phyloP scores from a whole-genome alignment of 2,113 vertebrate genomes.

The Onychostoma macrolepis region DNA sequence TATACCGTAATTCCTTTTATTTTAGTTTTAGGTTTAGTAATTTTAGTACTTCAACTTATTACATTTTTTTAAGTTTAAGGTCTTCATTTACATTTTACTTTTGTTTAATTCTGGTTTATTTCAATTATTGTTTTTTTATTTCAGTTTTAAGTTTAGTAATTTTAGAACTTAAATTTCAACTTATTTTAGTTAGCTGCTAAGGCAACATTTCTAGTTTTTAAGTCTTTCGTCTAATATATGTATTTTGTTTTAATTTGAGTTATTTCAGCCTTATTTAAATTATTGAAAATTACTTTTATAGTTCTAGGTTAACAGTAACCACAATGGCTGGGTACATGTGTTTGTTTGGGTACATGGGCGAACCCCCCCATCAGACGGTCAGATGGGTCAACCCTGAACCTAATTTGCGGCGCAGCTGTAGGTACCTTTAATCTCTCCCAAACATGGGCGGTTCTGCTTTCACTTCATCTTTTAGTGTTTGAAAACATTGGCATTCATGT shows the following conservation, averaged over 20 bases:
- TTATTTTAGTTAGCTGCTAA: neutral
- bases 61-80: constrained; percentile 10
- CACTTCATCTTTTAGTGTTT: constrained; percentile 56
- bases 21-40: no score
- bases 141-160: neutral
- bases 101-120: neutral
- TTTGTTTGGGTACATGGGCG: constrained; percentile 26
- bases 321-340: constrained; percentile 14
- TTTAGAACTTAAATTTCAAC: neutral
- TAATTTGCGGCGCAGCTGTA: constrained; percentile 56
- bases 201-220: neutral
- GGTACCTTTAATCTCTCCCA: constrained; percentile 49
- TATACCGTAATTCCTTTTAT: no score
- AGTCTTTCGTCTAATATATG: neutral
- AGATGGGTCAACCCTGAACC: constrained; percentile 27
- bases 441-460: constrained; percentile 36
- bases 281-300: neutral
- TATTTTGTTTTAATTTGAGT: neutral
- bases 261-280: neutral
- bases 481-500: constrained; percentile 59
- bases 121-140: neutral
- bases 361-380: constrained; percentile 10
- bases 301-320: neutral
- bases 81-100: neutral
- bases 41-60: no score